phyloP scores from a whole-genome alignment of 2,797 vertebrate species.

The Aplochiton taeniatus region DNA sequence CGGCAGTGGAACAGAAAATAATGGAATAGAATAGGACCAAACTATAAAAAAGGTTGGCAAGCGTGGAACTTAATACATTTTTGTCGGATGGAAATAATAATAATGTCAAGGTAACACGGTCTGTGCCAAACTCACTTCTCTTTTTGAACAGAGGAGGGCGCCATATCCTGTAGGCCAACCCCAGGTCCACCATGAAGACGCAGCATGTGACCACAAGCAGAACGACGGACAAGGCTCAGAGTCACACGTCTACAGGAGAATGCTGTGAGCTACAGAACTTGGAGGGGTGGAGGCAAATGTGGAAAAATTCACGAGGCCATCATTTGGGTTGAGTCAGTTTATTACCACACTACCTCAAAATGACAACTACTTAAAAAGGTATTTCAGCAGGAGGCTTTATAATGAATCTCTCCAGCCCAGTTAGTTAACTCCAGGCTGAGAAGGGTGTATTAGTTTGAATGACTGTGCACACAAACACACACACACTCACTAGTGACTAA shows the following conservation, averaged over 20 bases:
- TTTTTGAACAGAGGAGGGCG: slow-evolving; percentile 25
- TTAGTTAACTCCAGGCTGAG: too few species aligned
- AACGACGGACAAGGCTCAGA: slow-evolving; percentile 17
- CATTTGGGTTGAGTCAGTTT: too few species aligned
- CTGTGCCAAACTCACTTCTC: slow-evolving; percentile 38
- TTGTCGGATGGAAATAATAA: too few species aligned
- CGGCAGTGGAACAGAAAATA: neutral
- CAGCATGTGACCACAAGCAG: slow-evolving; percentile 18
- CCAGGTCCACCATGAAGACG: slow-evolving; percentile 57
- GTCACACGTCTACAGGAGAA: slow-evolving; percentile 24
- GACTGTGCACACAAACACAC: slow-evolving; percentile 11
- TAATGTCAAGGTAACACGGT: too few species aligned
- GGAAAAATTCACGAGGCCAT: too few species aligned
- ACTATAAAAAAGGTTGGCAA: neutral
- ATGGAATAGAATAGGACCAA: neutral
- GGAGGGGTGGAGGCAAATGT: slow-evolving; percentile 3
- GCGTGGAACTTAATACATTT: neutral
- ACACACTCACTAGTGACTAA: slow-evolving; percentile 58
- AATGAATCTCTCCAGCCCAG: neutral
- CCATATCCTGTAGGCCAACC: slow-evolving; percentile 62
- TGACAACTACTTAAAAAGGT: too few species aligned
- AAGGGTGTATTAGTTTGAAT: too few species aligned
- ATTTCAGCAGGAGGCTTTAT: too few species aligned
- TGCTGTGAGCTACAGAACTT: slow-evolving; percentile 51
- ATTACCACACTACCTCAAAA: too few species aligned